A percentile compares a stretch with the other conserved stretches of the same genome.
These are phyloP conservation scores for Philaethria dido DNA, from an alignment of 2,888 invertebrate species.

Conservation along the genomic window DNA sequence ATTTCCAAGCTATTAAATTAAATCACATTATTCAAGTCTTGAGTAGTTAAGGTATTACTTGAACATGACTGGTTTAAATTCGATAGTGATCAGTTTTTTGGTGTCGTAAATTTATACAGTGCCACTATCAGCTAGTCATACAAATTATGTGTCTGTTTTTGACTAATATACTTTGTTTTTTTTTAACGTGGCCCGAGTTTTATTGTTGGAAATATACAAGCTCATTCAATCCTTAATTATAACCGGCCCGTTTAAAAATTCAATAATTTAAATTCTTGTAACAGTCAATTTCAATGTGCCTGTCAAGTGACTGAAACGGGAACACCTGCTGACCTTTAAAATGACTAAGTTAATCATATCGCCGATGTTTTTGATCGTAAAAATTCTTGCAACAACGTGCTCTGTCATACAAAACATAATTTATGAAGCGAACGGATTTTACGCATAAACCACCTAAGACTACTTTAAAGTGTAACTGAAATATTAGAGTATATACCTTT, in stretches of 20 bases:
- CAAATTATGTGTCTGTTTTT: slow-evolving; percentile 19
- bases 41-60: slow-evolving; percentile 24
- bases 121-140: slow-evolving; percentile 13
- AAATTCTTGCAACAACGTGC: slow-evolving; percentile 69
- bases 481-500: slow-evolving; percentile 18
- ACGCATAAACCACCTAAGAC: slow-evolving; percentile 48
- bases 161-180: not conserved
- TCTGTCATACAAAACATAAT: slow-evolving; percentile 78
- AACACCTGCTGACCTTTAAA: slow-evolving; percentile 53
- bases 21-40: slow-evolving; percentile 18
- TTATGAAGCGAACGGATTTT: slow-evolving; percentile 68
- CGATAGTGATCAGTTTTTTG: slow-evolving; percentile 33
- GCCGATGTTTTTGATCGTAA: slow-evolving; percentile 52
- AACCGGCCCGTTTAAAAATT: not conserved
- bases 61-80: slow-evolving; percentile 27
- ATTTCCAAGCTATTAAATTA: slow-evolving; percentile 42
- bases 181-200: not conserved
- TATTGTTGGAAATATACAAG: not conserved
- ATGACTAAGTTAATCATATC: slow-evolving; percentile 50
- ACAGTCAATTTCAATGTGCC: slow-evolving; percentile 22
- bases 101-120: slow-evolving; percentile 26
- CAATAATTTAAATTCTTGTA: not conserved
- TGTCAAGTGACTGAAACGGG: slow-evolving; percentile 39
- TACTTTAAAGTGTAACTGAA: slow-evolving; percentile 32
- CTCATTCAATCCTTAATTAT: not conserved